Evolutionary conservation across 2,797 vertebrate species (phyloP), one percentile per base, ranked within the genome.

Genomic region (Argentina silus): DNA sequence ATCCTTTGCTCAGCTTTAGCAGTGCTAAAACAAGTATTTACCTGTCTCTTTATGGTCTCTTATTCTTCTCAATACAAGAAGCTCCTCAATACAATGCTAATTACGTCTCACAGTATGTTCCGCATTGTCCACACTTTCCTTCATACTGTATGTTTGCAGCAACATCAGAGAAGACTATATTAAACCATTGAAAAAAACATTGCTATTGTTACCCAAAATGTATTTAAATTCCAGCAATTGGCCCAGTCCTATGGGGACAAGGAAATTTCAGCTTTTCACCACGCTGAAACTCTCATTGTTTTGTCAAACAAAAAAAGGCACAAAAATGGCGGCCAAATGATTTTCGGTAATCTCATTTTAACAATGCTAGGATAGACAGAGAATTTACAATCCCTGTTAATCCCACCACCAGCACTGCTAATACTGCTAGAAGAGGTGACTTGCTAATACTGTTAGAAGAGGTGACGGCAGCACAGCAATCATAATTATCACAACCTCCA

Each of bases 311-410:
- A 51, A 67, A 64, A 67, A 64, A 51, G 23, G 65, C 65, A 7
- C 14, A 27, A 27, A 67, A 53, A 5, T 23, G 1, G 23, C 21
- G 6, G 47, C 47, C 65, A 53, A 67, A 67, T 51, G 7, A 48
- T 27, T 51, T 66, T 67, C 27, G 21, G 21, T 67, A 67, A 67
- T 50, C 65, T 48, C 65, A 27, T 67, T 67, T 48, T 48, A 19
- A 50, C 45, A 50, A 48, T 10, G 21, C 47, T 7, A 27, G 27
- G 14, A 51, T 51, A 51, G 47, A 12, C 11, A 51, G 15, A 15
- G 3, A 48, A 51, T 67, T 51, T 21, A 67, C 48, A 51, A 51
- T 50, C 47, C 23, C 21, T 67, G 23, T 15, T 42, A 67, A 67
- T 67, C 65, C 65, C 14, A 19, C 19, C 14, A 23, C 14, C 21